Evolutionary conservation across 2,888 invertebrate species (phyloP).

Genomic region (Chironomus riparius): DNA sequence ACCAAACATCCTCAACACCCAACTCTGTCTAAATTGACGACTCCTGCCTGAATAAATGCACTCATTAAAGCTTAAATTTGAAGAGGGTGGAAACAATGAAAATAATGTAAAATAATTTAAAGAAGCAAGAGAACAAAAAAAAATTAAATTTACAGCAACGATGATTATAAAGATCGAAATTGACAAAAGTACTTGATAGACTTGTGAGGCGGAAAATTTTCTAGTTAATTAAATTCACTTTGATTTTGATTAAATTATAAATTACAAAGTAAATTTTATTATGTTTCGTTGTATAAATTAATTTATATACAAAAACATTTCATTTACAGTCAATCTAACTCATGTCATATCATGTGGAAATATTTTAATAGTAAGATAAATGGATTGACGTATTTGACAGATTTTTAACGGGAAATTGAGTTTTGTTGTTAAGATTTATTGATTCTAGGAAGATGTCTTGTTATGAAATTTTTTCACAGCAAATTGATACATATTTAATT

Average conservation of each 20-base stretch:
- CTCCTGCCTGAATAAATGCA: not conserved
- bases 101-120: not conserved
- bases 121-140: not conserved
- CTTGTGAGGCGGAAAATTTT: not conserved
- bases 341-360: not conserved
- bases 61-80: not conserved
- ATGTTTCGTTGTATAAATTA: constrained; percentile 15
- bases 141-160: not conserved
- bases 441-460: no score
- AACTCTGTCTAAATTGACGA: not conserved
- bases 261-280: constrained; percentile 12
- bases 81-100: not conserved
- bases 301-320: constrained; percentile 16
- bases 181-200: no score
- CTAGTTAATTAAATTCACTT: constrained; percentile 27
- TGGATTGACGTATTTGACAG: no score
- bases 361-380: no score
- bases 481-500: no score
- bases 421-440: no score
- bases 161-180: no score
- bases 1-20: no score
- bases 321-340: constrained; percentile 2
- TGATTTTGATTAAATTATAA: constrained; percentile 27
- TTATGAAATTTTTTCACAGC: no score
- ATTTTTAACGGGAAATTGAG: no score